Evolutionary conservation across 2,797 vertebrate genomes (phyloP).

Genomic region (Mus spretus): DNA sequence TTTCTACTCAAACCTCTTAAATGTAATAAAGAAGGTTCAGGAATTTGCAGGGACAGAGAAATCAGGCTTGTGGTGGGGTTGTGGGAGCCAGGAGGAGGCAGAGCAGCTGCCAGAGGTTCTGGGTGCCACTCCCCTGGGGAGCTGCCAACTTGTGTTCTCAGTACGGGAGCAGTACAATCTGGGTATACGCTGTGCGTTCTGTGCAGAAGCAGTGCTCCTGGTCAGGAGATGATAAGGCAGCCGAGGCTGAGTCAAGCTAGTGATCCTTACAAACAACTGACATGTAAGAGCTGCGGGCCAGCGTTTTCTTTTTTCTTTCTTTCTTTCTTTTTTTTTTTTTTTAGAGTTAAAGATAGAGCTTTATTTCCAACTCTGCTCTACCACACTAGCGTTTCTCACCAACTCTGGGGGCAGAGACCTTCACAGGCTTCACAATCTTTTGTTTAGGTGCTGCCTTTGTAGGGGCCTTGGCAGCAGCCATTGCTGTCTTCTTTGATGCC

Average conservation of each 20-base stretch:
- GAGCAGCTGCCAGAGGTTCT: neutral
- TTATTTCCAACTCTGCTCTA: too few species aligned
- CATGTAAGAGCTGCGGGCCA: too few species aligned
- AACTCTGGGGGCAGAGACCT: too few species aligned
- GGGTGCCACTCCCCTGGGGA: neutral
- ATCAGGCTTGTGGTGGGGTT: neutral
- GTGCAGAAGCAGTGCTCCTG: neutral
- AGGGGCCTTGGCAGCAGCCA: too few species aligned
- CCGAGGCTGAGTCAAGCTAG: neutral
- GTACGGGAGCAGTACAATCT: neutral
- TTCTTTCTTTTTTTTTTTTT: too few species aligned
- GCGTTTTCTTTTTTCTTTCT: too few species aligned
- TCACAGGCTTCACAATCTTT: too few species aligned
- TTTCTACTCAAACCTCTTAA: neutral
- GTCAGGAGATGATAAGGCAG: neutral
- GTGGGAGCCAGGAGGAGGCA: neutral
- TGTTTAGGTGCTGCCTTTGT: too few species aligned
- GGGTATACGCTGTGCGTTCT: neutral
- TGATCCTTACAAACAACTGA: neutral
- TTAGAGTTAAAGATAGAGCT: too few species aligned
- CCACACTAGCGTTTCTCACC: too few species aligned
- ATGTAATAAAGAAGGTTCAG: neutral
- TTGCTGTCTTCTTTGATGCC: too few species aligned
- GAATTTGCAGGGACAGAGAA: neutral
- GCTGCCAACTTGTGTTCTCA: neutral